These are phyloP conservation scores for Mustela lutreola DNA, from an alignment of 2,113 vertebrate species.

Conservation along the genomic window DNA sequence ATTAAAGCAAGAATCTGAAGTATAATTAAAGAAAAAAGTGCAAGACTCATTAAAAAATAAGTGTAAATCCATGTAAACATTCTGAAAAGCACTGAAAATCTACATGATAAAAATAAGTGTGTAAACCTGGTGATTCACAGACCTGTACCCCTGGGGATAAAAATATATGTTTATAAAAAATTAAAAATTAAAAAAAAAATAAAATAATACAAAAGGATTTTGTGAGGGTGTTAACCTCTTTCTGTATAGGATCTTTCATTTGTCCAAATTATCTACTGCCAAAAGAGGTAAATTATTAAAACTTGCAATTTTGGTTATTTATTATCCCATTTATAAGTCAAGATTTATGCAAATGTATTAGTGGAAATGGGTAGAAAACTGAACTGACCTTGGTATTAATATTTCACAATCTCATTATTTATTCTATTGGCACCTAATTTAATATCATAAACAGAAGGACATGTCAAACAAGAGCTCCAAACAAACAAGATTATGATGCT, in stretches of 20 bases:
- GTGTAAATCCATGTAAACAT: background rate
- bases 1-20: background rate
- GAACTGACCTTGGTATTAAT: conserved; percentile 56
- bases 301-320: background rate
- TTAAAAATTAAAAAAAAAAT: no score
- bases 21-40: background rate
- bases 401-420: conserved; percentile 70
- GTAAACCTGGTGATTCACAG: no score
- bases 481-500: conserved; percentile 58
- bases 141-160: no score
- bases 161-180: no score
- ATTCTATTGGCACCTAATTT: conserved; percentile 60
- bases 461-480: background rate
- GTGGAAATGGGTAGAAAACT: conserved; percentile 34
- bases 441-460: conserved; percentile 58
- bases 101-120: background rate
- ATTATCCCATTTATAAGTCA: conserved; percentile 50
- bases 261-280: background rate
- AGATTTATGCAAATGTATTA: conserved; percentile 57
- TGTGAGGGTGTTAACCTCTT: background rate
- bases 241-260: background rate
- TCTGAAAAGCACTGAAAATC: background rate
- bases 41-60: background rate
- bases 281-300: conserved; percentile 15
- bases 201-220: background rate